phyloP scores from a whole-genome alignment of 2,113 vertebrate genomes.

The Eleginops maclovinus region DNA sequence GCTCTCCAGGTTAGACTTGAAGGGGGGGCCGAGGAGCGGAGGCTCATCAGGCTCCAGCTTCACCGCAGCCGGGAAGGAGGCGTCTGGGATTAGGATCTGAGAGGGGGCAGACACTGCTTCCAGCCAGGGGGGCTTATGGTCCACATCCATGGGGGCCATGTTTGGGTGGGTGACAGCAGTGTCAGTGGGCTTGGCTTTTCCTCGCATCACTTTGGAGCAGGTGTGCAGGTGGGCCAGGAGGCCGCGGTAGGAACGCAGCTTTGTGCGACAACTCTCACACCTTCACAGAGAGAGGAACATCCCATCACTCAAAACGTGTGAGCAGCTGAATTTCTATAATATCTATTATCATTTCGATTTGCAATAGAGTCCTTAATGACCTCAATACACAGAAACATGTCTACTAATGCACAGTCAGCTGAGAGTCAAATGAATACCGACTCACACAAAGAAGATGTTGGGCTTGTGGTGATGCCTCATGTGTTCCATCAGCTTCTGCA shows the following conservation, averaged over 20 bases:
- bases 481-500: conserved; percentile 94
- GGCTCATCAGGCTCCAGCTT: background rate
- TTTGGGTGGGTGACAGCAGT: background rate
- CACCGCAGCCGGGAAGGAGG: background rate
- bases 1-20: conserved; percentile 5
- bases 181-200: conserved; percentile 70
- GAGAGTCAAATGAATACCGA: background rate
- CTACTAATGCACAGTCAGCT: background rate
- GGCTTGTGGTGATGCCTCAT: conserved; percentile 94
- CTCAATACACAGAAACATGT: background rate
- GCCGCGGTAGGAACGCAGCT: conserved; percentile 91
- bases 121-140: conserved; percentile 5
- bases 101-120: background rate
- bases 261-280: conserved; percentile 94
- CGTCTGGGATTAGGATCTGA: background rate
- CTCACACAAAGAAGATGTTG: conserved; percentile 96
- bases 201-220: conserved; percentile 88
- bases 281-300: conserved; percentile 63
- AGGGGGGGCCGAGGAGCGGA: background rate
- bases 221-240: conserved; percentile 96
- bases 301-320: background rate
- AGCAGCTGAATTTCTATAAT: too few relatives aligned
- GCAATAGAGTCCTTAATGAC: too few relatives aligned
- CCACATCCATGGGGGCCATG: background rate
- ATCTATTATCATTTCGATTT: too few relatives aligned